Evolutionary conservation across 2,113 vertebrate genomes (phyloP).

Genomic region (Pelecanoides urinatrix): DNA sequence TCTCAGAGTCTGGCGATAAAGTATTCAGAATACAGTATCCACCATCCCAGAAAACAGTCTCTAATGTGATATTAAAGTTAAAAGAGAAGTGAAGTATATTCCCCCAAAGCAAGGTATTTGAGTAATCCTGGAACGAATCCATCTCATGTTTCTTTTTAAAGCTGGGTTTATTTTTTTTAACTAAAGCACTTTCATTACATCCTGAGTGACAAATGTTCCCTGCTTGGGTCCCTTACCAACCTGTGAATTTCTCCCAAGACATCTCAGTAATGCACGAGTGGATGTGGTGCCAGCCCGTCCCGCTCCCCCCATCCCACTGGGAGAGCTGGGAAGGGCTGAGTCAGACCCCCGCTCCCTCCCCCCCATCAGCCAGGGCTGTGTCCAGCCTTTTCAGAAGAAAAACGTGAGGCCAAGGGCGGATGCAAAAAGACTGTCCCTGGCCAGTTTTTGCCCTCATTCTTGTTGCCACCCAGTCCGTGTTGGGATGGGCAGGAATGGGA

Average conservation of each 20-base stretch:
- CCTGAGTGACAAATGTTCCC: background rate
- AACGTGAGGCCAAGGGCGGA: background rate
- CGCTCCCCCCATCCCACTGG: background rate
- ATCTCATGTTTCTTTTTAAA: constrained; percentile 48
- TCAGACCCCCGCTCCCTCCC: background rate
- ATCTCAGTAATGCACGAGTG: background rate
- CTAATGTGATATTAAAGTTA: constrained; percentile 68
- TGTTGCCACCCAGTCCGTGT: background rate
- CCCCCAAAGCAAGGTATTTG: constrained; percentile 58
- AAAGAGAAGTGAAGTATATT: constrained; percentile 64
- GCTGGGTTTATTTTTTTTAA: background rate
- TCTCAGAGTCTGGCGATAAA: constrained; percentile 51
- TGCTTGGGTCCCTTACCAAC: background rate
- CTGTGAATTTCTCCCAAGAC: background rate
- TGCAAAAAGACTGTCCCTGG: background rate
- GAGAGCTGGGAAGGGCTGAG: background rate
- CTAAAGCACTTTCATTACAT: background rate
- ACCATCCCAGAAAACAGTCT: constrained; percentile 44
- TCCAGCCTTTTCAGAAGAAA: background rate
- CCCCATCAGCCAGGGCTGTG: background rate
- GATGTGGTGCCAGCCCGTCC: background rate
- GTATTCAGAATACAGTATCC: constrained; percentile 42
- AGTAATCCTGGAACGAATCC: constrained; percentile 56
- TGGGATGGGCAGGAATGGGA: background rate
- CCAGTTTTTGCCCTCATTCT: background rate